Percentiles rank a stretch among this genome's conserved stretches.
These are phyloP conservation scores for Caenorhabditis wallacei DNA, from an alignment of 2,888 invertebrate species.

Conservation along the genomic window DNA sequence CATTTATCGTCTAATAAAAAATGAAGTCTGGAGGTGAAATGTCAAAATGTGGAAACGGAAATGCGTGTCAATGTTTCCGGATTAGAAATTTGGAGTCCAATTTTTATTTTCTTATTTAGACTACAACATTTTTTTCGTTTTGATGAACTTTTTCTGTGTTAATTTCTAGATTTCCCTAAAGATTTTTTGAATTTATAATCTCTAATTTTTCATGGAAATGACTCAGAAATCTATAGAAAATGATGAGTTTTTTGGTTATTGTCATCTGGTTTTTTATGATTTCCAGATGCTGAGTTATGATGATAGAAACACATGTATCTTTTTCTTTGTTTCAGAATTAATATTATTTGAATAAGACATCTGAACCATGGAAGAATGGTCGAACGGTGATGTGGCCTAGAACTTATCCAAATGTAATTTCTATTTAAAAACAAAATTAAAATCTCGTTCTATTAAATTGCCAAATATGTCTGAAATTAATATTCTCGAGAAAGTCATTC, in stretches of 20 bases:
- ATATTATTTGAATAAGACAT: too few relatives aligned
- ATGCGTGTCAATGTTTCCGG: conserved; percentile 25
- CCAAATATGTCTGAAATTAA: too few relatives aligned
- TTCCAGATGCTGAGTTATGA: background rate
- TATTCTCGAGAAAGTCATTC: too few relatives aligned
- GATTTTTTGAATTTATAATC: background rate
- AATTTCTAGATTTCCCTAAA: background rate
- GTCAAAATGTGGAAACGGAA: conserved; percentile 16
- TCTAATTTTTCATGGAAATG: background rate
- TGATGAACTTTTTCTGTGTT: conserved; percentile 7
- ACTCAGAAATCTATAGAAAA: background rate
- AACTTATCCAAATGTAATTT: too few relatives aligned
- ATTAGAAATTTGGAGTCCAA: conserved; percentile 1
- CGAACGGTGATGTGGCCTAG: too few relatives aligned
- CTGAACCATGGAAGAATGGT: too few relatives aligned
- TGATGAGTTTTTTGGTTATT: background rate
- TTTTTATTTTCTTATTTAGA: conserved; percentile 5
- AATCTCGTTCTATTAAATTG: too few relatives aligned
- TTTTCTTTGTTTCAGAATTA: background rate
- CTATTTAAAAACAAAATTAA: too few relatives aligned
- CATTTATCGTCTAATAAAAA: background rate
- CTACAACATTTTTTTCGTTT: background rate
- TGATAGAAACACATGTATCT: background rate
- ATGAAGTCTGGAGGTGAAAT: conserved; percentile 5
- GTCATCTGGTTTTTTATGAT: background rate